Base-by-base conservation (phyloP, 2,888 invertebrate genomes). In the Lasiommata megera region DNA sequence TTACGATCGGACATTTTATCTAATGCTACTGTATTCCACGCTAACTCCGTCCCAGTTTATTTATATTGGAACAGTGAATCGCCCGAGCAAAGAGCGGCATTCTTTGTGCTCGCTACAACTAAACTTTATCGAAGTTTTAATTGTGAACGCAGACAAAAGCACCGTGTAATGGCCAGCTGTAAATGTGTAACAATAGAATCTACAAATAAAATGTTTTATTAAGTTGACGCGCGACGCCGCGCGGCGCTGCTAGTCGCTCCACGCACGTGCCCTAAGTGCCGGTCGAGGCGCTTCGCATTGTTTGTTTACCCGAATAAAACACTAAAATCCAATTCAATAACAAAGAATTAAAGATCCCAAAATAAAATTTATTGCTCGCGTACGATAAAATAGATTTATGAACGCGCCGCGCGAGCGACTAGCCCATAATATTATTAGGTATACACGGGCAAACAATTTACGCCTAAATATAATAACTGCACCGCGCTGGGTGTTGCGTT, bases 331-430 rank as follows among this genome's bases (percentile, higher is more conserved):
- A 88, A 88, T 88, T 88, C 89, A 88, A 90, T 89, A 90, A 90
- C 89, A 90, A 90, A 90, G 89, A 90, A 90, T 90, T 90, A 89
- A 89, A 89, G 90, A 88, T 90, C 90, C 89, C 84, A 83, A 90
- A 90, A 90, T 90, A 90, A 88, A 90, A 89, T 89, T 89, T 88
- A 90, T 90, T 88, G 88, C 89, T 79, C 73, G 77, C 77, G 84
- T 84, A 87, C 90, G 88, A 89, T 90, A 88, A 89, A 90, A 89
- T 89, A 89, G 89, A 90, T 90, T 90, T 90, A 90, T 89, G 88
- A 84, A 82, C 76, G 82, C 70, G 77, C 74, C 71, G 79, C 75
- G 72, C 72, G 63, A 69, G 71, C 73, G 72, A 73, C 74, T 78
- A 71, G 77, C 74, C 77, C 73, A 75, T 81, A 77, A 82, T 84